A percentile compares a stretch with the other conserved stretches of the same genome.
These are phyloP conservation scores for Lottia gigantea DNA, from an alignment of 2,888 invertebrate species.

Conservation along the genomic window DNA sequence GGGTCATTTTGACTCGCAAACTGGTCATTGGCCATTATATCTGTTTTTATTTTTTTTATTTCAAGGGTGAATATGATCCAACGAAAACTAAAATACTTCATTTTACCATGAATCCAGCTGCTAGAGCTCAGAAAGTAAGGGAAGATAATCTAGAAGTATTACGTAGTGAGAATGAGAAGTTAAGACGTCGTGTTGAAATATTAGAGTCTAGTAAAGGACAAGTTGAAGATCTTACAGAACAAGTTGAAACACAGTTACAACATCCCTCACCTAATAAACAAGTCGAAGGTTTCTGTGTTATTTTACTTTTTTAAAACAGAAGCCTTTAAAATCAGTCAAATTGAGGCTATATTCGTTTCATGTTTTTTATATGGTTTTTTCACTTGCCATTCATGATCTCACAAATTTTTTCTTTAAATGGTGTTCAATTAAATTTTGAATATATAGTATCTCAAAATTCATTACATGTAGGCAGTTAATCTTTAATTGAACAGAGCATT, in stretches of 20 bases:
- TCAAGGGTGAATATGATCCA: constrained; percentile 65
- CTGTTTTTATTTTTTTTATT: background rate
- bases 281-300: constrained; percentile 47
- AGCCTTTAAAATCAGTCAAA: background rate
- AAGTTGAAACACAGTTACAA: constrained; percentile 56
- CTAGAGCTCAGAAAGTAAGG: constrained; percentile 44
- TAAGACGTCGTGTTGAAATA: constrained; percentile 53
- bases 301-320: too few species aligned
- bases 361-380: too few species aligned
- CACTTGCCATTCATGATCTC: too few species aligned
- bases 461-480: too few species aligned
- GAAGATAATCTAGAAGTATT: constrained; percentile 45
- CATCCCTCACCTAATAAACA: constrained; percentile 55
- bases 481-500: too few species aligned
- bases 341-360: background rate
- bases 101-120: constrained; percentile 58
- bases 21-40: too few species aligned
- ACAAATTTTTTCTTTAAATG: too few species aligned
- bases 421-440: too few species aligned
- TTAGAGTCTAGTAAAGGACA: constrained; percentile 56
- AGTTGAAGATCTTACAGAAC: constrained; percentile 56
- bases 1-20: too few species aligned
- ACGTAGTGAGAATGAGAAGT: constrained; percentile 52
- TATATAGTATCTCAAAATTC: too few species aligned
- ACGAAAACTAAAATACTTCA: constrained; percentile 61